phyloP scores from a whole-genome alignment of 2,797 vertebrate species.

The Mycteria americana region DNA sequence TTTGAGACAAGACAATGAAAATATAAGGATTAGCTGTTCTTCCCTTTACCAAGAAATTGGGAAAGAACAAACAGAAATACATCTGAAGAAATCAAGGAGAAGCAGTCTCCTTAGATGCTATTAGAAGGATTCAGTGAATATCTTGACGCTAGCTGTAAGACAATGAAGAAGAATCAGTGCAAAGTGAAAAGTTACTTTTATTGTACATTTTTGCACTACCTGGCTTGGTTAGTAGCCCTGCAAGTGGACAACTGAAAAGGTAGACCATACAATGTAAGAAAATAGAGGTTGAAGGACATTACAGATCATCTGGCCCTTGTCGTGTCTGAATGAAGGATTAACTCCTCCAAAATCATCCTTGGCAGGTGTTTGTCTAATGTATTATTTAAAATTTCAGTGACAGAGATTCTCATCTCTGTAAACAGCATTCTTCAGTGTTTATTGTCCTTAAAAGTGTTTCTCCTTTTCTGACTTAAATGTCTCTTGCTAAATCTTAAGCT shows the following conservation, averaged over 20 bases:
- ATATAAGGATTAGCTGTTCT: neutral
- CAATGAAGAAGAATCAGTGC: neutral
- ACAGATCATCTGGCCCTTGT: neutral
- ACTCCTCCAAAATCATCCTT: constrained; percentile 7
- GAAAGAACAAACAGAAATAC: neutral
- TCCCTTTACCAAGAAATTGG: neutral
- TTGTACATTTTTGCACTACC: neutral
- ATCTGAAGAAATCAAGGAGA: neutral
- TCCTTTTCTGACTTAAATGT: neutral
- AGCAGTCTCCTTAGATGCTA: neutral
- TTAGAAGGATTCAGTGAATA: neutral
- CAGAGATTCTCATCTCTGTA: neutral
- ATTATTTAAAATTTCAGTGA: constrained; percentile 22
- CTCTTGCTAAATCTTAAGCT: neutral
- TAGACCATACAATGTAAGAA: neutral
- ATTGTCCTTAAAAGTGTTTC: neutral
- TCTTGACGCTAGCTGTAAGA: neutral
- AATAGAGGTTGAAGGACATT: neutral
- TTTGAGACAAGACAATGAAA: neutral
- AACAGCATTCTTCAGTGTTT: constrained; percentile 3
- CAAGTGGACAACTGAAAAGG: neutral
- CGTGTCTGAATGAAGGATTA: neutral
- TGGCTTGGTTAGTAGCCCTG: neutral
- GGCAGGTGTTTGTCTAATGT: constrained; percentile 27
- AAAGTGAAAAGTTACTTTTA: neutral